Conservation (phyloP, 2,888 invertebrate species). For the Microctonus aethiopoides region DNA sequence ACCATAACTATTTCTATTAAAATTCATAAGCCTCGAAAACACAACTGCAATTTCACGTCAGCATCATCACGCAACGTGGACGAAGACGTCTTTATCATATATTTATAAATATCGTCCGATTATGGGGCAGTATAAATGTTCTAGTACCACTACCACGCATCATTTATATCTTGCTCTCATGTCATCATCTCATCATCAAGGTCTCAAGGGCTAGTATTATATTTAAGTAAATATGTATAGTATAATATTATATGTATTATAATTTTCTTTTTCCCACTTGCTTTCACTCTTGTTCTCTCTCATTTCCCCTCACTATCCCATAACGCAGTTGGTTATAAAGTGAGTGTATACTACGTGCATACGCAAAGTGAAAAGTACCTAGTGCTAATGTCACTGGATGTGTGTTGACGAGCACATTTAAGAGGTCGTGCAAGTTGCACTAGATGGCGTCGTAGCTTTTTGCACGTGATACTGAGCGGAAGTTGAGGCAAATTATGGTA, state of each 20-base stretch:
- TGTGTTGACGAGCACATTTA: not conserved
- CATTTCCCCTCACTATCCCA: not conserved
- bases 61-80: constrained; percentile 35
- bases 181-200: not conserved
- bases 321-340: not conserved
- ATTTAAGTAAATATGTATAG: not conserved
- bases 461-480: constrained; percentile 5
- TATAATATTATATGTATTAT: not conserved
- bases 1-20: constrained; percentile 48
- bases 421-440: constrained; percentile 7
- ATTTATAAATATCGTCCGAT: constrained; percentile 49
- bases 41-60: constrained; percentile 50
- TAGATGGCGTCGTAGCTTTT: constrained; percentile 4
- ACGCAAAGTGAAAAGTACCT: not conserved
- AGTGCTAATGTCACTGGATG: not conserved
- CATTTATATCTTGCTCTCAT: not conserved
- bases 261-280: not conserved
- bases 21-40: constrained; percentile 55
- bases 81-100: constrained; percentile 46
- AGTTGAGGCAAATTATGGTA: constrained; percentile 11
- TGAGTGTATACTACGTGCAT: not conserved
- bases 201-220: not conserved
- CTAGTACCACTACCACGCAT: not conserved
- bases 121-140: constrained; percentile 1
- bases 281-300: not conserved